Conservation (phyloP, 1,140 invertebrate species). For the Sarcophaga peregrina region DNA sequence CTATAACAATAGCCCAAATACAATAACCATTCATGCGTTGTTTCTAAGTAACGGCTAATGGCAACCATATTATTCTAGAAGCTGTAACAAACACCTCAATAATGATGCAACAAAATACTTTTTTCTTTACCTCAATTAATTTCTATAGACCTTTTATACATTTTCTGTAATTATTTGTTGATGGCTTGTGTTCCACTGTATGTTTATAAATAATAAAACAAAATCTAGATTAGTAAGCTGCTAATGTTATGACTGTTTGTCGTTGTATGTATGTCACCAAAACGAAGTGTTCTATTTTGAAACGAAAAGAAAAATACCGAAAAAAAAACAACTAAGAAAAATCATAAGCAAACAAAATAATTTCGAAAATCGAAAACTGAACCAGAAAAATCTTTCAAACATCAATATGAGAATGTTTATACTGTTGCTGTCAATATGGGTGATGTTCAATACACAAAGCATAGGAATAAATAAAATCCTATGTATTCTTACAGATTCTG, state of each 20-base stretch:
- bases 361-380: not conserved
- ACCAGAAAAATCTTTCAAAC: constrained; percentile 41
- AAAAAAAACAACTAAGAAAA: not conserved
- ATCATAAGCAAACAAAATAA: no score
- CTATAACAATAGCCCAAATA: no score
- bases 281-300: not conserved
- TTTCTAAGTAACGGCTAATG: no score
- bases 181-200: not conserved
- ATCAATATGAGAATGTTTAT: constrained; percentile 30
- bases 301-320: no score
- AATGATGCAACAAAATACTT: no score
- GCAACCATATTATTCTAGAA: no score
- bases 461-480: not conserved
- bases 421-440: constrained; percentile 44
- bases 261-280: not conserved
- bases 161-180: not conserved
- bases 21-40: no score
- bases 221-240: not conserved
- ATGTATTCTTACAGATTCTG: not conserved
- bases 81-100: no score
- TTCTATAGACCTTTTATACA: not conserved
- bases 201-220: not conserved
- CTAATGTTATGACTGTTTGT: not conserved
- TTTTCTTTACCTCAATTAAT: no score
- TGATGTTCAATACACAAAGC: constrained; percentile 19